phyloP scores from a whole-genome alignment of 53 echinoderm and acorn worm species.

The Paracentrotus lividus region DNA sequence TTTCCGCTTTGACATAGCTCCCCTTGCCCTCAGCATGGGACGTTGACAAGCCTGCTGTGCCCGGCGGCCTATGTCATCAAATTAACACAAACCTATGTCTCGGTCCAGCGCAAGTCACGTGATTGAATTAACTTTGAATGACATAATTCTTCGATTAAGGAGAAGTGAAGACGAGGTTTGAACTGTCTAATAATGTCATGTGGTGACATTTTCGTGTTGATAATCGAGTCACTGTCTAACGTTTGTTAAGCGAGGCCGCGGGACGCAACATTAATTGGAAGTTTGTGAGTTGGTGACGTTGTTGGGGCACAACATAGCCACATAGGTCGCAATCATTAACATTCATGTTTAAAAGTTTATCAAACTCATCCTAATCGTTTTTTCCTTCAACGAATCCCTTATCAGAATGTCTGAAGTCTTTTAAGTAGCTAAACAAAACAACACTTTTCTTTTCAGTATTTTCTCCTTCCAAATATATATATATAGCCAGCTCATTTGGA shows the following conservation, averaged over 20 bases:
- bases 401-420: background rate
- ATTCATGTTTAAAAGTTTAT: background rate
- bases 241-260: slow-evolving; percentile 37
- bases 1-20: no score
- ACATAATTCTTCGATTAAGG: slow-evolving; percentile 49
- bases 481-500: background rate
- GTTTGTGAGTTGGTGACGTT: background rate
- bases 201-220: slow-evolving; percentile 35
- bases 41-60: slow-evolving; percentile 26
- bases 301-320: background rate
- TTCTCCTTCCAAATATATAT: no score
- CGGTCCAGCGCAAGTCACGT: background rate
- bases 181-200: slow-evolving; percentile 34
- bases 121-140: slow-evolving; percentile 61
- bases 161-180: slow-evolving; percentile 20
- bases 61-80: slow-evolving; percentile 48
- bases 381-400: background rate
- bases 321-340: background rate
- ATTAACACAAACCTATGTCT: slow-evolving; percentile 34
- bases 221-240: slow-evolving; percentile 37
- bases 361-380: background rate
- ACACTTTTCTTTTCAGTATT: background rate
- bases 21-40: background rate
- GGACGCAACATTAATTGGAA: slow-evolving; percentile 41
- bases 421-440: background rate